Evolutionary conservation across 2,888 invertebrate genomes (phyloP).

Genomic region (Hedychridium roseum): DNA sequence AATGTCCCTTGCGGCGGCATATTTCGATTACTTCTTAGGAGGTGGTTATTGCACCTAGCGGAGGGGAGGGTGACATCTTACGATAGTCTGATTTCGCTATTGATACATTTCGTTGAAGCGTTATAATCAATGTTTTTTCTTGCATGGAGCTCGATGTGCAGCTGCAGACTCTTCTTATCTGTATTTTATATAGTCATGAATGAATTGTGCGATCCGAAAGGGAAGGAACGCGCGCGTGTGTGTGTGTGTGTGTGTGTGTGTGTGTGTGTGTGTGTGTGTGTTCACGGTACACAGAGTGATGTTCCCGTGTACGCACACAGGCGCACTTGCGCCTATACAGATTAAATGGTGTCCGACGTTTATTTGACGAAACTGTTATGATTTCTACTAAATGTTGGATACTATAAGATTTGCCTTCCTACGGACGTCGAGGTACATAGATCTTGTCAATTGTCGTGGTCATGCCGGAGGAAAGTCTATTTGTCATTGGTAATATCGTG

Average conservation of each 20-base stretch:
- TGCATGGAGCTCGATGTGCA: slow-evolving; percentile 64
- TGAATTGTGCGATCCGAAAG: no score
- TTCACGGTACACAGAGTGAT: slow-evolving; percentile 2
- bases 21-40: no score
- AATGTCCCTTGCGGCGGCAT: no score
- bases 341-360: slow-evolving; percentile 19
- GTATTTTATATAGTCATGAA: slow-evolving; percentile 49
- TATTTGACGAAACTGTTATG: slow-evolving; percentile 30
- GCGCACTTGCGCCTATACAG: slow-evolving; percentile 16
- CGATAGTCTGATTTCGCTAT: no score
- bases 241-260: no score
- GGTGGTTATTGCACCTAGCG: no score
- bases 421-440: slow-evolving; percentile 10
- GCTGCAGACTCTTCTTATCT: slow-evolving; percentile 60
- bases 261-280: no score
- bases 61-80: no score
- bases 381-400: slow-evolving; percentile 60
- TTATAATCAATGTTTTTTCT: slow-evolving; percentile 60
- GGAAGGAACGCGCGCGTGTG: no score
- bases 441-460: slow-evolving; percentile 45
- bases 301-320: background rate
- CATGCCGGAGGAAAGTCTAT: slow-evolving; percentile 26
- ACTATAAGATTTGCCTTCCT: slow-evolving; percentile 31
- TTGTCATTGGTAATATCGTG: no score
- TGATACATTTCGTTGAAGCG: slow-evolving; percentile 52